phyloP scores from a whole-genome alignment of 2,797 vertebrate genomes.

The Pangasius djambal region DNA sequence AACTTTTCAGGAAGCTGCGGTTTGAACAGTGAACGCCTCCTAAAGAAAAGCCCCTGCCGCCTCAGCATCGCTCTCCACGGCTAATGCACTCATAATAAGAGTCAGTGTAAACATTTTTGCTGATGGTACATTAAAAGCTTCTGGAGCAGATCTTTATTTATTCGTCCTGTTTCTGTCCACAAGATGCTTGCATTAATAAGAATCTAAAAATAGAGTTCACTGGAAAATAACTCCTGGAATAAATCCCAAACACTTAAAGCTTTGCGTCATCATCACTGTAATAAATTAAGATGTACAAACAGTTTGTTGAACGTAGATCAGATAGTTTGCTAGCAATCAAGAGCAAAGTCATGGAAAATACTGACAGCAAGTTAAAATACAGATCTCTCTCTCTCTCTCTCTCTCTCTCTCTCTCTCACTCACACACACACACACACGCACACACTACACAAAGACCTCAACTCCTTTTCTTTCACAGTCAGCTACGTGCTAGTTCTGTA shows the following conservation, averaged over 20 bases:
- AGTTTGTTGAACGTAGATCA: neutral
- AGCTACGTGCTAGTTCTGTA: slow-evolving; percentile 12
- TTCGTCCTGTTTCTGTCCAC: neutral
- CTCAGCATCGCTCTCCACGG: neutral
- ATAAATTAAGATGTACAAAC: neutral
- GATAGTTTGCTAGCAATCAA: neutral
- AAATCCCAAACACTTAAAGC: neutral
- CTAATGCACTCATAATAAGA: neutral
- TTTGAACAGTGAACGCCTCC: slow-evolving; percentile 30
- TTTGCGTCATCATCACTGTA: neutral
- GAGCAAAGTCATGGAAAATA: neutral
- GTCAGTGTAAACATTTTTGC: neutral
- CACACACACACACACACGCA: neutral
- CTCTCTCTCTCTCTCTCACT: neutral
- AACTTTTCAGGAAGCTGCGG: slow-evolving; percentile 31
- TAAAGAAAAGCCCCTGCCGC: neutral
- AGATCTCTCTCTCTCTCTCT: neutral
- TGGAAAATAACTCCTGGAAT: neutral
- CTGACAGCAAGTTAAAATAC: neutral
- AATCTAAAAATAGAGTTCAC: slow-evolving; percentile 9
- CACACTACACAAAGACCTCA: neutral
- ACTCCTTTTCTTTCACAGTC: neutral
- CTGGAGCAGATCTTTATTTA: neutral
- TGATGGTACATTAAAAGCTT: slow-evolving; percentile 9
- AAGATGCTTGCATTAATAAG: neutral